Conservation (phyloP, 2,888 invertebrate species). For the Apoda limacodes region DNA sequence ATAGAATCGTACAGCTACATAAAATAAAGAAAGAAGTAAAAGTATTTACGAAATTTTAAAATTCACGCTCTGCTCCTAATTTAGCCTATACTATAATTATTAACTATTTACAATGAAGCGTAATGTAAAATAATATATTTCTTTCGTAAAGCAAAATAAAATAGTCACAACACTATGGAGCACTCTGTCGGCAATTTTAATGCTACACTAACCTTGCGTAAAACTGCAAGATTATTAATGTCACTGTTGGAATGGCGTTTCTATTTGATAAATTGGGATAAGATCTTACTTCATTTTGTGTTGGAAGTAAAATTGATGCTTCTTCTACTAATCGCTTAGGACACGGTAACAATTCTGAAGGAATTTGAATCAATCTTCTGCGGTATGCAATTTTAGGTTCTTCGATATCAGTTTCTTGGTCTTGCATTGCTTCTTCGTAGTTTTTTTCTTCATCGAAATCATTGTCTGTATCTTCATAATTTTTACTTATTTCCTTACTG, state of each 20-base stretch:
- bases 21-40: no score
- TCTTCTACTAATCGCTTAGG: slow-evolving; percentile 46
- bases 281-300: slow-evolving; percentile 60
- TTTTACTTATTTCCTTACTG: slow-evolving; percentile 29
- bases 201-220: slow-evolving; percentile 33
- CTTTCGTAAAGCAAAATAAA: no score
- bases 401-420: slow-evolving; percentile 41
- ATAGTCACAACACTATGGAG: no score
- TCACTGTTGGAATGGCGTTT: slow-evolving; percentile 20
- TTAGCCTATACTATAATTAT: no score
- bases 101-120: no score
- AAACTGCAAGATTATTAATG: slow-evolving; percentile 23
- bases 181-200: no score
- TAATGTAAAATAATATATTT: no score
- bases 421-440: slow-evolving; percentile 55
- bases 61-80: no score
- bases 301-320: slow-evolving; percentile 49
- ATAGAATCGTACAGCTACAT: no score
- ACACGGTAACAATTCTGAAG: slow-evolving; percentile 47
- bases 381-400: slow-evolving; percentile 44
- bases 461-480: background rate
- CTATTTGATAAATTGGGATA: slow-evolving; percentile 44
- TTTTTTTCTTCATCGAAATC: slow-evolving; percentile 34
- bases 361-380: slow-evolving; percentile 48
- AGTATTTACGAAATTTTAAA: no score